Conservation (phyloP, 2,888 invertebrate genomes). For the Himalopsyche tibetana region DNA sequence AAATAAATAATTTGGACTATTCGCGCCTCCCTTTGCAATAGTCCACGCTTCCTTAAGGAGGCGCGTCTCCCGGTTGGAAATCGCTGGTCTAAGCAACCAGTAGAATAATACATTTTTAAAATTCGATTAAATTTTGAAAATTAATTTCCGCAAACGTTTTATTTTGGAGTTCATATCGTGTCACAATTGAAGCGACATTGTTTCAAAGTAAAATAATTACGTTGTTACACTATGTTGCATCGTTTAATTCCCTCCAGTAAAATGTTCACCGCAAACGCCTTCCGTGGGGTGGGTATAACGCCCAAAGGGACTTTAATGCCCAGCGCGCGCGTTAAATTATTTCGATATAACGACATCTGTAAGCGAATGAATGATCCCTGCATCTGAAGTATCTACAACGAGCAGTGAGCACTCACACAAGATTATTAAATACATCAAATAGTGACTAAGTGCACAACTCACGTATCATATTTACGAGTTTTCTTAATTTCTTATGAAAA, state of each 20-base stretch:
- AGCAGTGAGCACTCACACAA: not conserved
- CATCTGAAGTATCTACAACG: not conserved
- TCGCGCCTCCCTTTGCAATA: too few relatives aligned
- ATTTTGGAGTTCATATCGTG: too few relatives aligned
- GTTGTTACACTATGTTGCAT: too few relatives aligned
- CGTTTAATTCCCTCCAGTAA: not conserved
- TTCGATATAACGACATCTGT: slow-evolving; percentile 37
- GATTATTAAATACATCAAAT: not conserved
- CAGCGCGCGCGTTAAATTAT: slow-evolving; percentile 32
- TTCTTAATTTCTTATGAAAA: slow-evolving; percentile 38
- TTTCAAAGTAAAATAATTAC: too few relatives aligned
- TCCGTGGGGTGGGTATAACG: not conserved
- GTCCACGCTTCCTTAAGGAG: too few relatives aligned
- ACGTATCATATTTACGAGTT: slow-evolving; percentile 27
- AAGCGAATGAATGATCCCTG: slow-evolving; percentile 28
- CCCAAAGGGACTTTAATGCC: slow-evolving; percentile 32
- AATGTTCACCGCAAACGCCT: not conserved
- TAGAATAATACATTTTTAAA: too few relatives aligned
- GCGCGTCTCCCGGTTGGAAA: too few relatives aligned
- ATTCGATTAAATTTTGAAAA: too few relatives aligned
- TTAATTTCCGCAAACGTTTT: too few relatives aligned
- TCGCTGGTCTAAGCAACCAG: too few relatives aligned
- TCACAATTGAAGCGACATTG: too few relatives aligned
- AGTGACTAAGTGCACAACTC: not conserved
- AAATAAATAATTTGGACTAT: too few relatives aligned